These are phyloP conservation scores for Oreochromis tanganicae DNA, from an alignment of 2,113 vertebrate species.

Conservation along the genomic window DNA sequence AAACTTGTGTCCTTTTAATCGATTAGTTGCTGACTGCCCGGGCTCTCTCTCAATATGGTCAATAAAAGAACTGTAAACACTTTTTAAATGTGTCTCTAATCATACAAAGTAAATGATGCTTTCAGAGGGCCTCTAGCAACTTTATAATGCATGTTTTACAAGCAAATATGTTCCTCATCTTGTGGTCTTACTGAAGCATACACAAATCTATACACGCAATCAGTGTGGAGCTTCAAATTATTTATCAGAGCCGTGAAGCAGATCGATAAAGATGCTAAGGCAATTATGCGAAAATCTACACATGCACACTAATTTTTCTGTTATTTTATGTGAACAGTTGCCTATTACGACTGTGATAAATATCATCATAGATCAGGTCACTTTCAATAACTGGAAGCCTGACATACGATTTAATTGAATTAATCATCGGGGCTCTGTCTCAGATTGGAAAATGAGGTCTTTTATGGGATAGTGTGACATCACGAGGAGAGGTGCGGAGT, in stretches of 20 bases:
- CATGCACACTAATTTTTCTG: not conserved
- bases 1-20: constrained; percentile 1
- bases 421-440: not conserved
- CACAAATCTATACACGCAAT: constrained; percentile 66
- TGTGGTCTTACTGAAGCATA: constrained; percentile 42
- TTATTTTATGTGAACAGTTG: not conserved
- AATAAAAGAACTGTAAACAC: constrained; percentile 62
- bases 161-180: constrained; percentile 61
- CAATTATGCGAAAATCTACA: constrained; percentile 42
- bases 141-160: constrained; percentile 65
- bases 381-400: not conserved
- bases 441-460: not conserved
- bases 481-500: not conserved
- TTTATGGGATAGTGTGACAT: not conserved
- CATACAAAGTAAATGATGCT: constrained; percentile 64
- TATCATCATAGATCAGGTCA: not conserved
- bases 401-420: not conserved
- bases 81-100: constrained; percentile 62
- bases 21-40: constrained; percentile 30
- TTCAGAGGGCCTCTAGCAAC: constrained; percentile 42
- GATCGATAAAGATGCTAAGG: constrained; percentile 53
- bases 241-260: constrained; percentile 42
- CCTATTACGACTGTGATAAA: not conserved
- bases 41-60: constrained; percentile 41
- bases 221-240: constrained; percentile 32